A percentile compares a stretch with the other conserved stretches of the same genome.
phyloP scores from a whole-genome alignment of 1,140 invertebrate species.

The Elymnias hypermnestra region DNA sequence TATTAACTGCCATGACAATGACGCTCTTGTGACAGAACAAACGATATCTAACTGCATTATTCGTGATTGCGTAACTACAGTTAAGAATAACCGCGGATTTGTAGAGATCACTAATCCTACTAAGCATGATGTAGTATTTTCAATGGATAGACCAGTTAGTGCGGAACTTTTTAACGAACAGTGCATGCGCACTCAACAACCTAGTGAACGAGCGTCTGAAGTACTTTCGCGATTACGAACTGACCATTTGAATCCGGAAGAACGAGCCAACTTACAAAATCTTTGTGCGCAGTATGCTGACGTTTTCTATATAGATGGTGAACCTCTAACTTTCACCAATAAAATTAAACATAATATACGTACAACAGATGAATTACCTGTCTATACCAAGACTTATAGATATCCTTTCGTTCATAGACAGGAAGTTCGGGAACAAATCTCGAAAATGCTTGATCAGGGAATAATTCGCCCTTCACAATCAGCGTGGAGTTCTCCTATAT shows the following conservation, averaged over 20 bases:
- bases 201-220: not conserved
- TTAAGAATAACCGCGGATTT: constrained; percentile 15
- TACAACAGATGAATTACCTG: no score
- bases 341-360: constrained; percentile 7
- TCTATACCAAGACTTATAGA: no score
- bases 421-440: constrained; percentile 9
- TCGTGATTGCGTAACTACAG: constrained; percentile 12
- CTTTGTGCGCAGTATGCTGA: constrained; percentile 13
- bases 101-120: no score
- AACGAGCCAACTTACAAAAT: constrained; percentile 12
- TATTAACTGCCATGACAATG: not conserved
- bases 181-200: no score
- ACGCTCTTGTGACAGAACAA: no score
- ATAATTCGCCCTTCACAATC: constrained; percentile 1
- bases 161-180: no score
- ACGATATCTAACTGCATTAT: constrained; percentile 12
- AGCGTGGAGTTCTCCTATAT: constrained; percentile 6
- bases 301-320: constrained; percentile 13
- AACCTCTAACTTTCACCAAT: constrained; percentile 12
- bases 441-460: not conserved
- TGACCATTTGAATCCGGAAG: constrained; percentile 10
- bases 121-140: no score
- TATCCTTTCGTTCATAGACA: constrained; percentile 14
- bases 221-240: constrained; percentile 16
- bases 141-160: not conserved